Percentiles rank a stretch among this genome's conserved stretches.
Evolutionary conservation across 2,888 invertebrate species (phyloP).

Genomic region (Mechanitis messenoides): DNA sequence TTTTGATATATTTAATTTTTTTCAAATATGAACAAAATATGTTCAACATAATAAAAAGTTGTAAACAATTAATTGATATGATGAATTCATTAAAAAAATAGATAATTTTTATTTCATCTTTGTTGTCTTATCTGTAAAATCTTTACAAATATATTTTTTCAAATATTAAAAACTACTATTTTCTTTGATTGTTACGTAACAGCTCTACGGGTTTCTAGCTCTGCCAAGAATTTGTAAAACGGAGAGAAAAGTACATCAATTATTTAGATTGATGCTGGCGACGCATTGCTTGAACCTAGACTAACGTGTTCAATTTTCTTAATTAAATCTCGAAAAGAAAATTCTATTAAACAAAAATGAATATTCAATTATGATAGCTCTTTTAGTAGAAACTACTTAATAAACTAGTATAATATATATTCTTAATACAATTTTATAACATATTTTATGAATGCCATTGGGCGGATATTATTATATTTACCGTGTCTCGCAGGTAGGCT

Average conservation of each 20-base stretch:
- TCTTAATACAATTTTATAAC: background rate
- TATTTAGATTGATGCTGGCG: slow-evolving; percentile 75
- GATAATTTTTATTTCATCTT: too few species aligned
- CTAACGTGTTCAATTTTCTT: slow-evolving; percentile 13
- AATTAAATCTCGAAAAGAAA: background rate
- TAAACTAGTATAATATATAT: background rate
- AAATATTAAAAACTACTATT: background rate
- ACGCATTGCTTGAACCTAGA: slow-evolving; percentile 39
- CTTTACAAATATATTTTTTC: too few species aligned
- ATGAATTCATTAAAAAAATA: too few species aligned
- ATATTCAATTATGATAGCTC: background rate
- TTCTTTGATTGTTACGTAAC: background rate
- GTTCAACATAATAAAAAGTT: too few species aligned
- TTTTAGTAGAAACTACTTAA: background rate
- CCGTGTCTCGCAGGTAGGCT: slow-evolving; percentile 38
- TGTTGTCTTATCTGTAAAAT: too few species aligned
- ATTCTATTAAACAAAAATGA: background rate
- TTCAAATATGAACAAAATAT: too few species aligned
- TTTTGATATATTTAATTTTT: background rate
- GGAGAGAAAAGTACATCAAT: slow-evolving; percentile 70
- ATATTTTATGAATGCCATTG: slow-evolving; percentile 10
- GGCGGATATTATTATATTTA: slow-evolving; percentile 39
- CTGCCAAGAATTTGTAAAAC: slow-evolving; percentile 57
- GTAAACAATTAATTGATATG: too few species aligned
- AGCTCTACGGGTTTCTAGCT: slow-evolving; percentile 45